Conservation (phyloP, 2,113 vertebrate species). For the Rhynchopsitta pachyrhyncha region DNA sequence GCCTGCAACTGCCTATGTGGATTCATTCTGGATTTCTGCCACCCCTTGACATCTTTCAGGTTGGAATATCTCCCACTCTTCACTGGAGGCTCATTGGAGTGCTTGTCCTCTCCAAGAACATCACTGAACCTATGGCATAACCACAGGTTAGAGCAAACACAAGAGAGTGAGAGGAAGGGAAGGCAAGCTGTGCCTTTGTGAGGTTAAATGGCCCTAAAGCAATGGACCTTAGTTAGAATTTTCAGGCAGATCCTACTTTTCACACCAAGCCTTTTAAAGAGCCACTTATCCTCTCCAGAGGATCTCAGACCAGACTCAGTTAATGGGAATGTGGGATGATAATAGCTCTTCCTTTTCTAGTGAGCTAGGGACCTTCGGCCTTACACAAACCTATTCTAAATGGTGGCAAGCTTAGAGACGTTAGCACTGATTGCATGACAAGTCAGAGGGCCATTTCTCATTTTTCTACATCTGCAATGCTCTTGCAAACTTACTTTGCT, state of each 20-base stretch:
- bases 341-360: not conserved
- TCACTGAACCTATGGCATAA: not conserved
- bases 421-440: not conserved
- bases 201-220: not conserved
- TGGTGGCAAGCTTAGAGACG: not conserved
- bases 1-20: not conserved
- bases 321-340: not conserved
- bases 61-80: not conserved
- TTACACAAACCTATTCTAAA: not conserved
- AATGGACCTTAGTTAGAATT: not conserved
- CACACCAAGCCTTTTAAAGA: not conserved
- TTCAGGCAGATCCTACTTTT: not conserved
- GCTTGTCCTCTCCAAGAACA: not conserved
- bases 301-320: not conserved
- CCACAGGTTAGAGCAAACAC: not conserved
- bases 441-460: not conserved
- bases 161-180: not conserved
- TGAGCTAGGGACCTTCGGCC: not conserved
- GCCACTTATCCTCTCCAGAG: not conserved
- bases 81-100: not conserved
- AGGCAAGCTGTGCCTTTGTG: not conserved
- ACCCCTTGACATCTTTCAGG: not conserved
- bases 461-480: not conserved
- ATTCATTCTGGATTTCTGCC: not conserved
- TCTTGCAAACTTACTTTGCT: not conserved